A percentile compares a stretch with the other conserved stretches of the same genome.
Conservation (phyloP, 2,888 invertebrate species). For the Agriopis leucophaearia region DNA sequence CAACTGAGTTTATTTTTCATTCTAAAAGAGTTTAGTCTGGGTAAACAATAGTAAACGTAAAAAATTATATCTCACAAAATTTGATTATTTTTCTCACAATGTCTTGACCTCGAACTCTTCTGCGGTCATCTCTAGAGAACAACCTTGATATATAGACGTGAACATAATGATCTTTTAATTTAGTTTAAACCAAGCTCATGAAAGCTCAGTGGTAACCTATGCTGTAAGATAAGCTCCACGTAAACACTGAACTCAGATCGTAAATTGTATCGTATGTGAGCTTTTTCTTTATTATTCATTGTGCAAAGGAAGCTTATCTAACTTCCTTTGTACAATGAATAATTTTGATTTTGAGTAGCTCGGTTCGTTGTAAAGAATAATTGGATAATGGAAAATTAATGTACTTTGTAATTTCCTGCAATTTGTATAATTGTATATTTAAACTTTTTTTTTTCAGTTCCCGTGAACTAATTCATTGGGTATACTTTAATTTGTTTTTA, state of each 20-base stretch:
- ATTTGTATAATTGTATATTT: background rate
- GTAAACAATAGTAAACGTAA: background rate
- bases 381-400: background rate
- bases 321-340: too few species aligned
- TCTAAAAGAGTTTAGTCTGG: background rate
- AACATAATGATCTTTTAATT: conserved; percentile 17
- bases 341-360: conserved; percentile 11
- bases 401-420: background rate
- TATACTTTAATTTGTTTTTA: too few species aligned
- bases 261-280: conserved; percentile 29
- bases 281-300: conserved; percentile 29
- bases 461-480: too few species aligned
- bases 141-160: background rate
- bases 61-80: conserved; percentile 1
- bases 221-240: conserved; percentile 43
- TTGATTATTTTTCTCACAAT: conserved; percentile 3
- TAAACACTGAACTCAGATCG: conserved; percentile 28
- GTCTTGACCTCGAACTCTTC: background rate
- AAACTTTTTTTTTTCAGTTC: background rate
- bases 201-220: conserved; percentile 27
- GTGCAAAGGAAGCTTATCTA: conserved; percentile 13
- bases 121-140: background rate
- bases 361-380: conserved; percentile 11
- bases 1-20: conserved; percentile 1
- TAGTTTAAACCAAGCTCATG: conserved; percentile 6